Evolutionary conservation across 2,888 invertebrate genomes (phyloP), one percentile per base, ranked within the genome.

Genomic region (Hipparchia sbordonii): DNA sequence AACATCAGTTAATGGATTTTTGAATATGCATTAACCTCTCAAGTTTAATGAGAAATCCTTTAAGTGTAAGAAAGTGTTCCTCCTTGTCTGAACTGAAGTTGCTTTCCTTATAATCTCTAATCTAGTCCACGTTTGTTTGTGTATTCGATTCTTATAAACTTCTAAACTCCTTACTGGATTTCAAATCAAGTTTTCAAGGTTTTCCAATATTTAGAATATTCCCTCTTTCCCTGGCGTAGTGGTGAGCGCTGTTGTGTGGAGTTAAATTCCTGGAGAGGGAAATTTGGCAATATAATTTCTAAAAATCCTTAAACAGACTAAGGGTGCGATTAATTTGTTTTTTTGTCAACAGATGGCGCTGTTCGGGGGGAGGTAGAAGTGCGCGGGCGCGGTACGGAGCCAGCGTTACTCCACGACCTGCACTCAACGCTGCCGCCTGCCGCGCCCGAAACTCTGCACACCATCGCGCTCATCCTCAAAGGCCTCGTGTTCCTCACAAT

Each of bases 401-500:
- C 92, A 84, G 90, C 89, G 89, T 89, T 91, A 75, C 88, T 91
- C 77, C 85, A 88, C 82, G 92, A 89, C 80, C 86, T 92, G 74
- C 92, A 92, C 85, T 90, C 92, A 79, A 91, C 93, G 87, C 90
- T 92, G 91, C 91, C 92, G 82, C 86, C 92, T 81, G 85, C 89
- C 82, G 89, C 91, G 92, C 92, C 89, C 91, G 85, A 88, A 81
- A 81, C 85, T 83, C 90, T 90, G 89, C 91, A 91, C 82, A 90
- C 90, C 71, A 86, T 96, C 74, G 83, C 95, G 57, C 90, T 96
- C 80, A 94, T 96, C 76, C 90, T 96, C 80, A 97, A 97, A 88
- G 96, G 96, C 73, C 95, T 97, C 83, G 94, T 97, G 80, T 98
- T 98, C 95, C 95, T 96, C 73, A 95, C 95, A 79, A 98, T 98